These are phyloP conservation scores for Regulus satrapa DNA, from an alignment of 2,113 vertebrate species.

Conservation along the genomic window DNA sequence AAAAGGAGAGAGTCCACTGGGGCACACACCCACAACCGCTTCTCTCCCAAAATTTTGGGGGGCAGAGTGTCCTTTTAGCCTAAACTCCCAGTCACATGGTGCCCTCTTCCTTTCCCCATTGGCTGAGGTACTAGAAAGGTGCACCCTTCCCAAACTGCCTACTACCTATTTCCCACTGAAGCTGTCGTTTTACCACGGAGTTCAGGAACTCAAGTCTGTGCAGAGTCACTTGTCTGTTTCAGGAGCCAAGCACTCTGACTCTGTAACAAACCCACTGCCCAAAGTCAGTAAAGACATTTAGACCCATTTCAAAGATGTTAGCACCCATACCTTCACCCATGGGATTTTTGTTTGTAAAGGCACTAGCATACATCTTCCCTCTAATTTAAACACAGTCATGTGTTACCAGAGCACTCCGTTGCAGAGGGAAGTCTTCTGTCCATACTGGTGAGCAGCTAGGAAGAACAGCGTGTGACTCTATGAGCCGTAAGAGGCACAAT, in stretches of 20 bases:
- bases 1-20: neutral
- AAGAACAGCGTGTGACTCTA: neutral
- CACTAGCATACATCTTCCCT: neutral
- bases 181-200: neutral
- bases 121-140: neutral
- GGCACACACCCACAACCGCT: fast-evolving
- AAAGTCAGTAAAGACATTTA: neutral
- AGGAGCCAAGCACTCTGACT: neutral
- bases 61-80: neutral
- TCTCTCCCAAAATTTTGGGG: neutral
- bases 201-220: neutral
- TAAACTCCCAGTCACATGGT: neutral
- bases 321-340: neutral
- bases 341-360: neutral
- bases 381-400: neutral
- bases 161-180: neutral
- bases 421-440: neutral
- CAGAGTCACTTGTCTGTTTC: neutral
- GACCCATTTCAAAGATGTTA: neutral
- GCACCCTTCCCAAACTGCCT: neutral
- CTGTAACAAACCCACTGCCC: neutral
- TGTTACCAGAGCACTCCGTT: neutral
- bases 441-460: neutral
- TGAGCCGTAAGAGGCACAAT: neutral
- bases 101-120: neutral